A percentile compares a stretch with the other conserved stretches of the same genome.
Conservation (phyloP, 1,140 invertebrate genomes). For the Rhyzopertha dominica region DNA sequence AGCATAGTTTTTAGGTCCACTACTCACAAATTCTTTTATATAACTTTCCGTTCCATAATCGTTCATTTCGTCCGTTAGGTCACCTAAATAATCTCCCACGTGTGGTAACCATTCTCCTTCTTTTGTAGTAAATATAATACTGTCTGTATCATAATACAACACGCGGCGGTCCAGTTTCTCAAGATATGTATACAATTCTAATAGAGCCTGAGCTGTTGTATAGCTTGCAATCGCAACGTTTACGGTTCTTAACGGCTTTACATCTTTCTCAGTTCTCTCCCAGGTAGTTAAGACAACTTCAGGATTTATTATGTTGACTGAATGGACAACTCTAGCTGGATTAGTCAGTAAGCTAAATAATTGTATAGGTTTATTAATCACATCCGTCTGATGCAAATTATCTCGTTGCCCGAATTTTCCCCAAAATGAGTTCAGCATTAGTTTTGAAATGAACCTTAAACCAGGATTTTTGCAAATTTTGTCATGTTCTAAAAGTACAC, state of each 20-base stretch:
- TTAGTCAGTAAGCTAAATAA: conserved; percentile 12
- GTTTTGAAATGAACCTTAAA: conserved; percentile 34
- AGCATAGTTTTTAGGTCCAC: conserved; percentile 14
- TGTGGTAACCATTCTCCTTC: not conserved
- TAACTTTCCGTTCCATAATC: conserved; percentile 12
- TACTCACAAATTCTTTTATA: conserved; percentile 7
- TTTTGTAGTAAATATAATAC: conserved; percentile 18
- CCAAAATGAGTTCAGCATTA: conserved; percentile 43
- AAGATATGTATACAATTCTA: conserved; percentile 35
- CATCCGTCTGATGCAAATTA: conserved; percentile 11
- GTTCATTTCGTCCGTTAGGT: conserved; percentile 12
- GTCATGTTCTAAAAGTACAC: conserved; percentile 37
- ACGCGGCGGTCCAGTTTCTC: conserved; percentile 29
- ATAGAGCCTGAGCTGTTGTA: conserved; percentile 36
- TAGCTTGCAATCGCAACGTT: conserved; percentile 37
- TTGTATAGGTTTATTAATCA: conserved; percentile 7
- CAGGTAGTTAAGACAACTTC: conserved; percentile 5
- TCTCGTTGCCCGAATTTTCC: conserved; percentile 28
- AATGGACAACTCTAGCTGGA: conserved; percentile 2
- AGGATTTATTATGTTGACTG: not conserved
- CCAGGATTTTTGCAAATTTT: conserved; percentile 42
- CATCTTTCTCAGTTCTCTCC: conserved; percentile 8
- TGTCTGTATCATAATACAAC: conserved; percentile 41
- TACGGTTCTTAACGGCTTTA: conserved; percentile 9
- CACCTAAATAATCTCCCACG: conserved; percentile 10